Conservation (phyloP, 2,888 invertebrate species). For the Eledona agricola region DNA sequence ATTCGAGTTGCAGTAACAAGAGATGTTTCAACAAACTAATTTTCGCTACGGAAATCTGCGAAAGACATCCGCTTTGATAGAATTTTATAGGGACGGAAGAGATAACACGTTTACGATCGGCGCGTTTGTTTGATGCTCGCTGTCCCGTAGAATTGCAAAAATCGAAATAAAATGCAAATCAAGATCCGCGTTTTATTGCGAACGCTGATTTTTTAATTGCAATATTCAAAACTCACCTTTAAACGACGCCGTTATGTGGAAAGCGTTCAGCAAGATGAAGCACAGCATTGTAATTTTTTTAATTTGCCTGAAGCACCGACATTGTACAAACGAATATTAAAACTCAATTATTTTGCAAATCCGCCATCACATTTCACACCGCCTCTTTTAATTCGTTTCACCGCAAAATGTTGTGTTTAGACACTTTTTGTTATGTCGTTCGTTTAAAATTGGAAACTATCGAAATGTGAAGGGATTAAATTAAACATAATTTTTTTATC, state of each 20-base stretch:
- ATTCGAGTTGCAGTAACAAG: constrained; percentile 13
- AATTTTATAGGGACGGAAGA: constrained; percentile 15
- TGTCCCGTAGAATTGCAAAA: constrained; percentile 14
- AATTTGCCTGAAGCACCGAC: constrained; percentile 8
- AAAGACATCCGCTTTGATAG: constrained; percentile 11
- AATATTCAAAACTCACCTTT: constrained; percentile 27
- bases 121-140: constrained; percentile 16
- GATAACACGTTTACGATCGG: constrained; percentile 19
- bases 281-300: constrained; percentile 29
- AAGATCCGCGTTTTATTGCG: constrained; percentile 10
- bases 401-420: too few species aligned
- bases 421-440: too few species aligned
- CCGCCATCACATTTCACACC: too few species aligned
- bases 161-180: constrained; percentile 13
- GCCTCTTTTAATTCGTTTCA: too few species aligned
- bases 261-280: constrained; percentile 24
- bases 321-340: too few species aligned
- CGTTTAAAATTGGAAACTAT: too few species aligned
- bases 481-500: too few species aligned
- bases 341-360: too few species aligned
- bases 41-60: constrained; percentile 2
- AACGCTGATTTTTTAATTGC: constrained; percentile 10
- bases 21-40: constrained; percentile 19
- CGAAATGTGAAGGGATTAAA: too few species aligned
- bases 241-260: constrained; percentile 23